Evolutionary conservation across 2,888 invertebrate genomes (phyloP).

Genomic region (Busseola fusca): DNA sequence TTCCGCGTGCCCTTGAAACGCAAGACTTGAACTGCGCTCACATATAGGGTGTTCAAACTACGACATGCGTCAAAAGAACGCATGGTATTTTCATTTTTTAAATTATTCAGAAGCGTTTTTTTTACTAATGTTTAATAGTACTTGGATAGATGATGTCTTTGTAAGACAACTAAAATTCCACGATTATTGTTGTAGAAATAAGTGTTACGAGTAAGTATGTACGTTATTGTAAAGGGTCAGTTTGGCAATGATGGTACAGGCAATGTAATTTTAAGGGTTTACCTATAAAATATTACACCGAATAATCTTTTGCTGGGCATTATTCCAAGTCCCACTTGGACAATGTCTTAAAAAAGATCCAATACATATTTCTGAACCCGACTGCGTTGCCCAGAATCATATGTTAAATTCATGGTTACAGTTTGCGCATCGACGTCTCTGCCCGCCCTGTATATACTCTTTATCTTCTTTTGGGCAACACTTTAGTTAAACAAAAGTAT

Average conservation of each 20-base stretch:
- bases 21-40: too few species aligned
- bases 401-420: neutral
- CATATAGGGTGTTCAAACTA: too few species aligned
- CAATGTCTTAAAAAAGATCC: neutral
- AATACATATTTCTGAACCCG: neutral
- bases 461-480: neutral
- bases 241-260: neutral
- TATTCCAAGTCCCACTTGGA: neutral
- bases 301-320: too few species aligned
- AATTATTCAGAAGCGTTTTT: too few species aligned
- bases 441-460: neutral
- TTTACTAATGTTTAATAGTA: too few species aligned
- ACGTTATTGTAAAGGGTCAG: neutral
- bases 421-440: neutral
- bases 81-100: too few species aligned
- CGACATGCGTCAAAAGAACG: too few species aligned
- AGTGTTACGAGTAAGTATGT: neutral
- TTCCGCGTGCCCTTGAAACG: too few species aligned
- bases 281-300: neutral
- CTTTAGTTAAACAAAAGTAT: neutral
- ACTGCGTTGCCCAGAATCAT: neutral
- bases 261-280: neutral
- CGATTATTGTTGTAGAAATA: neutral
- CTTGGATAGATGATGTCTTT: too few species aligned
- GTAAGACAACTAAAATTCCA: too few species aligned